Evolutionary conservation across 2,888 invertebrate species (phyloP), one percentile per base, ranked within the genome.

Genomic region (Rhimphoctona megacephalus): DNA sequence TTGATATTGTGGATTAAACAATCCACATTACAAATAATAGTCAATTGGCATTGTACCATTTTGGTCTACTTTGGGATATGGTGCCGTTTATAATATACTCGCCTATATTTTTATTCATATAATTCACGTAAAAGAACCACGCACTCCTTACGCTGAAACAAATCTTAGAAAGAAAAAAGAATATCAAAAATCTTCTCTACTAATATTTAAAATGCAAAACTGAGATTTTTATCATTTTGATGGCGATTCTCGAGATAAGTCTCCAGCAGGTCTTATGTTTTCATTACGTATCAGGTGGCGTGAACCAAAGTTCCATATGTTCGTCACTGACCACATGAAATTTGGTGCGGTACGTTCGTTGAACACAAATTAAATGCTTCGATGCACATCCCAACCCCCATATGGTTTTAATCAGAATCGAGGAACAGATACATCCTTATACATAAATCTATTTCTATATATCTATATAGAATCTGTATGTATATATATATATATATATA

Each of bases 321-420:
- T 57, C 36, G 39, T 43, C 54, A 73, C 72, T n/a, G 33, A 22
- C 54, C 64, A 30, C 17, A 66, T 25, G 36, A 52, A 46, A 54
- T 52, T 76, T 52, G 61, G 57, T 49, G 46, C 54, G 54, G 52
- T 69, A 69, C 2, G 46, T 74, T 72, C 52, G 73, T 30, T 61
- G 82, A 79, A 30, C 52, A 72, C 52, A 2, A 78, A 25, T 73
- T 72, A 30, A 36, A 67, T 61, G 82, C 77, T 80, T 39, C 83
- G 77, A 8, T 78, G 83, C 74, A 33, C 79, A 76, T 46, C 46
- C 49, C 81, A 81, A 83, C 73, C 85, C 87, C 85, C 88, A 86
- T 88, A 86, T 88, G 88, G 87, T 86, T 88, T 86, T 85, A 88
- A 88, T 88, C 73, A 43, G 43, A 54, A 36, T n/a, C 61, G 49